Percentiles rank a stretch among this genome's conserved stretches.
Evolutionary conservation across 2,113 vertebrate genomes (phyloP).

Genomic region (Anhinga rufa): DNA sequence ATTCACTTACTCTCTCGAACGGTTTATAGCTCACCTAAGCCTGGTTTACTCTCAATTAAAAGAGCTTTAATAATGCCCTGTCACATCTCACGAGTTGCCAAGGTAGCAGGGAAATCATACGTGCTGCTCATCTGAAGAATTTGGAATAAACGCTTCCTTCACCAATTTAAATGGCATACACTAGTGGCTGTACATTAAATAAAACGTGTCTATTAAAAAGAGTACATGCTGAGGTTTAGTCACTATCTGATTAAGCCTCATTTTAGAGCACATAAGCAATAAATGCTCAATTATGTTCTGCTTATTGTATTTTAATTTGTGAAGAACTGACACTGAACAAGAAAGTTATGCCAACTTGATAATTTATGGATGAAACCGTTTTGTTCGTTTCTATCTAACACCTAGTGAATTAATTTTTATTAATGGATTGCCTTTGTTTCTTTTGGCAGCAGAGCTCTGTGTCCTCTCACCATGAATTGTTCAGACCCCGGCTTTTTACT

Average conservation of each 20-base stretch:
- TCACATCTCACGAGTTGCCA: background rate
- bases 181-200: conserved; percentile 3
- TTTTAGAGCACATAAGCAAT: conserved; percentile 64
- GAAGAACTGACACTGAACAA: conserved; percentile 38
- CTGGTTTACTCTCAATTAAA: background rate
- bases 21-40: background rate
- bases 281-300: conserved; percentile 71
- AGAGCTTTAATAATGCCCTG: background rate
- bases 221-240: conserved; percentile 33
- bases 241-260: conserved; percentile 65
- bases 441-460: background rate
- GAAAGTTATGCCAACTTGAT: conserved; percentile 45
- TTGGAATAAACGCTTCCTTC: background rate
- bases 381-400: background rate
- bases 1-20: background rate
- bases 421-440: background rate
- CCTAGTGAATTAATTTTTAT: background rate
- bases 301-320: conserved; percentile 74
- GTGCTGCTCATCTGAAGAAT: background rate
- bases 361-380: background rate
- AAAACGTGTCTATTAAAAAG: conserved; percentile 35
- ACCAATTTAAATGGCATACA: background rate
- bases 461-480: background rate
- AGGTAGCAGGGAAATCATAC: background rate
- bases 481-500: background rate